These are phyloP conservation scores for Thera obeliscata DNA, from an alignment of 2,888 invertebrate species.

Conservation along the genomic window DNA sequence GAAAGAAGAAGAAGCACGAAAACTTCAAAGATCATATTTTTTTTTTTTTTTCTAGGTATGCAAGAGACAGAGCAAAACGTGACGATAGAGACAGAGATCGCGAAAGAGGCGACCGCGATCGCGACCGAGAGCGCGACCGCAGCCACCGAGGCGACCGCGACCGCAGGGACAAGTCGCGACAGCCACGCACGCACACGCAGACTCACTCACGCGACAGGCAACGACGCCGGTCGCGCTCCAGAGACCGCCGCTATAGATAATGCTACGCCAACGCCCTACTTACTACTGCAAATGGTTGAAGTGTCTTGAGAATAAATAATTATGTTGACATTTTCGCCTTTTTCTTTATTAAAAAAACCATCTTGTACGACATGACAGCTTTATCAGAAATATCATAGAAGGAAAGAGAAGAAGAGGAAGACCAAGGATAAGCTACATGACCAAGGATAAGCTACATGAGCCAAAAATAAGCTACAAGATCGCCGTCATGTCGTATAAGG, in stretches of 20 bases:
- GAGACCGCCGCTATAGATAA: conserved; percentile 77
- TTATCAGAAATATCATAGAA: not conserved
- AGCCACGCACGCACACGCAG: conserved; percentile 49
- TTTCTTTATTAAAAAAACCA: not conserved
- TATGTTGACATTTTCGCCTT: conserved; percentile 50
- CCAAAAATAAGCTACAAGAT: too few relatives aligned
- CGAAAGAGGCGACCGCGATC: conserved; percentile 56
- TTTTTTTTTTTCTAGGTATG: conserved; percentile 62
- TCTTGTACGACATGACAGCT: not conserved
- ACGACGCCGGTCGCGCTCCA: conserved; percentile 67
- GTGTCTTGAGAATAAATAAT: conserved; percentile 63
- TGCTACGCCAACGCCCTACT: conserved; percentile 45
- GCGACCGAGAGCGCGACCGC: conserved; percentile 52
- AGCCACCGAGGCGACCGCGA: conserved; percentile 43
- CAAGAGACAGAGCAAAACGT: conserved; percentile 73
- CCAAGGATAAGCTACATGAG: too few relatives aligned
- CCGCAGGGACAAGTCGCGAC: conserved; percentile 42
- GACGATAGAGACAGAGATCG: conserved; percentile 68
- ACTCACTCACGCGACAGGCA: conserved; percentile 56
- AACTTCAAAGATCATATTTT: not conserved
- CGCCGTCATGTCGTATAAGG: too few relatives aligned
- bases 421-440: too few relatives aligned
- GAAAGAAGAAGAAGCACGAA: too few relatives aligned
- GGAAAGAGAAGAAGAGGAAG: too few relatives aligned
- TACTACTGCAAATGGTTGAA: conserved; percentile 49